phyloP scores from a whole-genome alignment of 2,888 invertebrate genomes.

The Suillia variegata region DNA sequence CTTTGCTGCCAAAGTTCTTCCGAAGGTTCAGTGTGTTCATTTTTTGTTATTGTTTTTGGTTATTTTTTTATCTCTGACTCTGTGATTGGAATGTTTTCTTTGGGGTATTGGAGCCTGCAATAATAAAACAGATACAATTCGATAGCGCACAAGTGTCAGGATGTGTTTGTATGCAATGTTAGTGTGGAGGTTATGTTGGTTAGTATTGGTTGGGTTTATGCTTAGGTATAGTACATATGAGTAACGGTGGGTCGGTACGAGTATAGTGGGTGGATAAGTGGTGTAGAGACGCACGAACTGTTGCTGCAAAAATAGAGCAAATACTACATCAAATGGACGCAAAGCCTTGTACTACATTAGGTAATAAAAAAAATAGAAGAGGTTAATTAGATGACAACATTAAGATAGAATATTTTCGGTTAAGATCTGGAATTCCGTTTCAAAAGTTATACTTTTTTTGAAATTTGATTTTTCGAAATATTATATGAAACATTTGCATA shows the following conservation, averaged over 20 bases:
- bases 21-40: not conserved
- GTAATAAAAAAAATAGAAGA: no score
- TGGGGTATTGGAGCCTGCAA: no score
- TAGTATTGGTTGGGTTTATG: not conserved
- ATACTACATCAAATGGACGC: slow-evolving; percentile 1
- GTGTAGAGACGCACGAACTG: slow-evolving; percentile 5
- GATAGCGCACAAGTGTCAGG: not conserved
- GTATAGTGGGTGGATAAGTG: not conserved
- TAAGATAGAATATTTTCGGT: not conserved
- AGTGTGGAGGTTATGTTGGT: not conserved
- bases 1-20: not conserved
- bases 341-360: slow-evolving; percentile 11
- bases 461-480: no score
- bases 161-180: not conserved
- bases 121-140: no score
- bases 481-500: no score
- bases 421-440: no score
- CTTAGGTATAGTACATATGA: not conserved
- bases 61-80: no score
- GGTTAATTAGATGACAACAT: slow-evolving; percentile 7
- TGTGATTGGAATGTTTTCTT: no score
- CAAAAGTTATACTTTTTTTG: no score
- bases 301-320: not conserved
- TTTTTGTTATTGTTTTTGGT: not conserved
- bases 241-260: not conserved